phyloP scores from a whole-genome alignment of 2,888 invertebrate species.

The Dicyrtoma fusca region DNA sequence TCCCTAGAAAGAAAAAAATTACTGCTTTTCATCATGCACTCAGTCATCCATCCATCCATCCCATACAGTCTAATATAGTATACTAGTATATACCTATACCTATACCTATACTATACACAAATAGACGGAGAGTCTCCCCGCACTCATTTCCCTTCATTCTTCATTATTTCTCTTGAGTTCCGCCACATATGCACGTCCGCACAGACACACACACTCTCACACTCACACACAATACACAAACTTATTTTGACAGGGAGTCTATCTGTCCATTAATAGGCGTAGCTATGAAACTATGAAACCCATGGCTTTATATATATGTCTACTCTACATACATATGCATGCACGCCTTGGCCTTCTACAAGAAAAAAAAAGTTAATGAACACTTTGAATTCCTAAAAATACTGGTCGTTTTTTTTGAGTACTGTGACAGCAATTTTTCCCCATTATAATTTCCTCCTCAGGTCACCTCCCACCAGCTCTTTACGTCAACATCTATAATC shows the following conservation, averaged over 20 bases:
- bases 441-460: conserved; percentile 41
- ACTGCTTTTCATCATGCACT: conserved; percentile 48
- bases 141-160: too few relatives aligned
- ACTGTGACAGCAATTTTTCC: conserved; percentile 42
- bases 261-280: too few relatives aligned
- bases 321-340: background rate
- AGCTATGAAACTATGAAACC: background rate
- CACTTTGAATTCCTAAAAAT: background rate
- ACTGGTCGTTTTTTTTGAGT: conserved; percentile 19
- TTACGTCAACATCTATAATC: conserved; percentile 42
- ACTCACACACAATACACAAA: background rate
- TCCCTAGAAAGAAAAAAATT: conserved; percentile 39
- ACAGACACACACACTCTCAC: too few relatives aligned
- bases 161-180: background rate
- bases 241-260: too few relatives aligned
- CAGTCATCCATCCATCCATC: background rate
- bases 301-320: conserved; percentile 1
- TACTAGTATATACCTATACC: too few relatives aligned
- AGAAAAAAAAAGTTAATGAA: background rate
- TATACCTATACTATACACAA: too few relatives aligned
- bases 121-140: too few relatives aligned
- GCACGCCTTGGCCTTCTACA: background rate
- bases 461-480: conserved; percentile 36
- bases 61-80: too few relatives aligned
- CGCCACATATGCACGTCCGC: background rate